Base-by-base conservation (phyloP, 2,888 invertebrate genomes). In the Ophraella communa region DNA sequence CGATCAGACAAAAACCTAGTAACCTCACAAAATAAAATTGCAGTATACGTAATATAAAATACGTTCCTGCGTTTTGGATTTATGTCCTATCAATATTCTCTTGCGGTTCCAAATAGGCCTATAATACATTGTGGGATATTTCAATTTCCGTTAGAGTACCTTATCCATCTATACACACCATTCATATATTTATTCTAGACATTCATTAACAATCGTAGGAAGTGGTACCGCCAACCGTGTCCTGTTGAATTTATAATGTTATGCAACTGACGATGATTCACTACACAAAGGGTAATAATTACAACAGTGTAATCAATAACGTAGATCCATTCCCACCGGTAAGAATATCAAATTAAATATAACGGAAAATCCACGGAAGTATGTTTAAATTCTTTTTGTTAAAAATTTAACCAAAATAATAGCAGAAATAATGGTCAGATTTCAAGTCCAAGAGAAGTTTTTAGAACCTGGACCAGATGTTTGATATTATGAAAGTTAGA, bases 131-230 rank as follows among this genome's bases (percentile, higher is more conserved):
- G 45, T 47, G 45, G 24, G 24, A 51, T 14, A 51, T 27, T 51
- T 51, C 27, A 51, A 51, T 51, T 51, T 51, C 49, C 49, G 49
- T 51, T 51, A 27, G n/a, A 51, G 1, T 51, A 27, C 49, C 49
- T n/a, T 27, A 51, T 51, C 27, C 24, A n/a, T 17, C 49, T 51
- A 17, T 51, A 27, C 27, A 51, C 14, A n/a, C 17, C 27, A 51
- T 47, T n/a, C 20, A 30, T 30, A 30, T 27, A 51, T 59, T 60
- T 44, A 60, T 60, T 59, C 59, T 52, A 52, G 59, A 44, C 59
- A 59, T 42, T 53, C 33, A 23, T 52, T 53, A 60, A 60, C 60
- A 60, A 60, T 60, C 52, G 53, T 60, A 60, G 60, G 60, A 60
- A 60, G 60, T 60, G 18, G 21, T 60, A 60, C 60, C 60, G 52